Evolutionary conservation across 1,140 invertebrate genomes (phyloP).

Genomic region (Papilio polytes): DNA sequence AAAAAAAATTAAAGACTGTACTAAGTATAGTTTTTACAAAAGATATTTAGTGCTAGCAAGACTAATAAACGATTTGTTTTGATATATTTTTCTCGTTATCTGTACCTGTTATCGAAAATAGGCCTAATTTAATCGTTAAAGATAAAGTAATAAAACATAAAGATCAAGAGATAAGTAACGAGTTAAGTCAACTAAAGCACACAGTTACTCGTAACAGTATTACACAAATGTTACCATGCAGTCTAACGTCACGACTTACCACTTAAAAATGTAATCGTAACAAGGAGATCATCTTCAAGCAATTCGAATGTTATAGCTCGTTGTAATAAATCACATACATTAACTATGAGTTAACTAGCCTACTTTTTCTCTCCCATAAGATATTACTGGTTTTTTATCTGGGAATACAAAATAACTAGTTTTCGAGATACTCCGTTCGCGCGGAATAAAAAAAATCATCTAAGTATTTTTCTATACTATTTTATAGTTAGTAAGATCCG

Average conservation of each 20-base stretch:
- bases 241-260: conserved; percentile 26
- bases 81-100: neutral
- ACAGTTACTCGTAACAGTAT: neutral
- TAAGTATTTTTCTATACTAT: too few species aligned
- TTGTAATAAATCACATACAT: conserved; percentile 14
- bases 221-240: conserved; percentile 43
- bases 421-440: too few species aligned
- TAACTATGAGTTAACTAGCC: conserved; percentile 19
- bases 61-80: neutral
- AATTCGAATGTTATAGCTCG: conserved; percentile 13
- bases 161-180: conserved; percentile 11
- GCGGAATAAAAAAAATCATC: too few species aligned
- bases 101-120: conserved; percentile 1
- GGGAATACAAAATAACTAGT: neutral
- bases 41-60: neutral
- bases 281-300: conserved; percentile 27
- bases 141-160: conserved; percentile 31
- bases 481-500: too few species aligned
- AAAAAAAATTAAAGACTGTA: too few species aligned
- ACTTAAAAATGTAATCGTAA: conserved; percentile 30
- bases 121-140: neutral
- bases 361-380: neutral
- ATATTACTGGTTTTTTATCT: neutral
- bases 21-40: neutral
- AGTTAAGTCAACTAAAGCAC: conserved; percentile 6